Evolutionary conservation across 2,888 invertebrate genomes (phyloP).

Genomic region (Anoncus sp.): DNA sequence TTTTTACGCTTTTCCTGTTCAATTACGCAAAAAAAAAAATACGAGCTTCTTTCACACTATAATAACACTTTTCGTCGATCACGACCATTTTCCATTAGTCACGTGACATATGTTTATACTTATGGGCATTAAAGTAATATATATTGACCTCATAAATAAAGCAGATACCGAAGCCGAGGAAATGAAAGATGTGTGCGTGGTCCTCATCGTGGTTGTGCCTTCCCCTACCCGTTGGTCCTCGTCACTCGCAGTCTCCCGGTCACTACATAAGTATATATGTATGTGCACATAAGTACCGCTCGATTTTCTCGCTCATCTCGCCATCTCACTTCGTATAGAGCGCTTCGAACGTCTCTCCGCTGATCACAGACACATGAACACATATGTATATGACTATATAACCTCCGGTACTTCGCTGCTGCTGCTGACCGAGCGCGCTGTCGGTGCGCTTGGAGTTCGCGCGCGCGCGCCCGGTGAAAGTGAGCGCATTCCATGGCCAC

Average conservation of each 20-base stretch:
- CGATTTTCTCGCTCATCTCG: constrained; percentile 60
- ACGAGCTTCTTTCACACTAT: too few relatives aligned
- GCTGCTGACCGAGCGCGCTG: constrained; percentile 53
- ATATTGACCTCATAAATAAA: constrained; percentile 1
- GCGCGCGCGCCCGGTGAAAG: constrained; percentile 81
- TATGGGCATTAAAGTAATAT: neutral
- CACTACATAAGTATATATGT: neutral
- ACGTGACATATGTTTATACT: too few relatives aligned
- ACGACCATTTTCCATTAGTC: too few relatives aligned
- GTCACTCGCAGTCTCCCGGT: constrained; percentile 27
- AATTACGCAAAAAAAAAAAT: too few relatives aligned
- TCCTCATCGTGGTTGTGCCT: constrained; percentile 42
- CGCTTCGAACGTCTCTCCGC: constrained; percentile 56
- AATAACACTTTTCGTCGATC: too few relatives aligned
- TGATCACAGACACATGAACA: constrained; percentile 2
- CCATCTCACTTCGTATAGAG: constrained; percentile 49
- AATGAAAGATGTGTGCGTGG: constrained; percentile 50
- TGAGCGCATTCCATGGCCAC: constrained; percentile 83
- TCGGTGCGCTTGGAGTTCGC: constrained; percentile 72
- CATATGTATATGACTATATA: constrained; percentile 31
- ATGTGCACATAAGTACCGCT: constrained; percentile 57
- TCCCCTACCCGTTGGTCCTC: constrained; percentile 24
- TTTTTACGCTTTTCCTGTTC: too few relatives aligned
- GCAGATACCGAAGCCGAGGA: constrained; percentile 16
- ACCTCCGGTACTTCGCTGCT: constrained; percentile 41